Percentiles rank a stretch among this genome's conserved stretches.
Evolutionary conservation across 64 coral and sea anemone species (phyloP).

Genomic region (Cladopsammia gracilis): DNA sequence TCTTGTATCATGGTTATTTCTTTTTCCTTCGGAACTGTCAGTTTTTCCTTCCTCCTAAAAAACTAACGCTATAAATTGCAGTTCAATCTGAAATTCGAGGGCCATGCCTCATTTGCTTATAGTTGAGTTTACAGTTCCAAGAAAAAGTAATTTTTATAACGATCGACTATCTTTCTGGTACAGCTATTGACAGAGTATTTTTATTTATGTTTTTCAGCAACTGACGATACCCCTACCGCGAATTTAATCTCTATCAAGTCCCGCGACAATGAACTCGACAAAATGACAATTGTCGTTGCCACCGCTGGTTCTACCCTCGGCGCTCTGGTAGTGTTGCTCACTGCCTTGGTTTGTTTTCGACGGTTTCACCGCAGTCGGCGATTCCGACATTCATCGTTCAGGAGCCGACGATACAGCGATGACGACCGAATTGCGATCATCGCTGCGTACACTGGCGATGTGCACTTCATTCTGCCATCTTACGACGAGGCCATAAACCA

Average conservation of each 20-base stretch:
- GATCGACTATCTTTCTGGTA: background rate
- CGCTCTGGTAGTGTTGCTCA: constrained; percentile 80
- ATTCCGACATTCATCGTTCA: constrained; percentile 68
- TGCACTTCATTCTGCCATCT: constrained; percentile 88
- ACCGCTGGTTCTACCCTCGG: constrained; percentile 87
- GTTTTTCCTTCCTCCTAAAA: too few relatives aligned
- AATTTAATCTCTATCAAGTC: background rate
- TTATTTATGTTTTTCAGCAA: constrained; percentile 5
- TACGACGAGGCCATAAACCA: constrained; percentile 93
- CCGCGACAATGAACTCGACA: constrained; percentile 67
- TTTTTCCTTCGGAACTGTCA: too few relatives aligned
- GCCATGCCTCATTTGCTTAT: too few relatives aligned
- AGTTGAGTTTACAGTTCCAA: background rate
- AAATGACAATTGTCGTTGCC: constrained; percentile 89
- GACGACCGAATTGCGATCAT: constrained; percentile 88
- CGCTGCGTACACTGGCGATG: constrained; percentile 73
- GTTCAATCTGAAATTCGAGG: too few relatives aligned
- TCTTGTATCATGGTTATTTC: too few relatives aligned
- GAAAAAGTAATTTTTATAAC: too few relatives aligned
- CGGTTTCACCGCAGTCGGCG: constrained; percentile 87
- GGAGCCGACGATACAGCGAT: constrained; percentile 82
- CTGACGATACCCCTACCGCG: background rate
- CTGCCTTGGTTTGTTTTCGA: constrained; percentile 78
- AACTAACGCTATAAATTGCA: too few relatives aligned
- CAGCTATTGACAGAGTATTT: background rate